Evolutionary conservation across 2,888 invertebrate genomes (phyloP), one percentile per base, ranked within the genome.

Genomic region (Calameuta pallipes): DNA sequence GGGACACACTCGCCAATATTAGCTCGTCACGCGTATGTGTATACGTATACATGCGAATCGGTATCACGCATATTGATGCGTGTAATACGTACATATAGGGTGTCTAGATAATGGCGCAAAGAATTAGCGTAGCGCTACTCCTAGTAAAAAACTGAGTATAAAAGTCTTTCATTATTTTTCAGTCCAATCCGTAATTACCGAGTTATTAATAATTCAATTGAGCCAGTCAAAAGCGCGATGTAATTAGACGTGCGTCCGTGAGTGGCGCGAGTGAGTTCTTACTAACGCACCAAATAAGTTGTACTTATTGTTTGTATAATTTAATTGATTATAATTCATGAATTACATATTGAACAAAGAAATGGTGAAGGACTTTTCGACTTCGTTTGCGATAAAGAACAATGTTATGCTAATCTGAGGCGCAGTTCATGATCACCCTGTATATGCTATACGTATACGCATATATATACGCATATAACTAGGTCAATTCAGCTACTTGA

Each of bases 401-500:
- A 56, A 56, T 56, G 23, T 23, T 41, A 56, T 56, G 56, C 23
- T 56, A 56, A 56, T 56, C 56, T 15, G 23, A 56, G 6, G 56
- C 56, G 56, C 23, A 56, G 9, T 56, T 56, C 23, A 23, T 6
- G 56, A 15, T 23, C 56, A 56, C 56, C 56, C 23, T 56, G 23
- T 56, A 56, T 56, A 56, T 23, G 56, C 23, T 56, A 56, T 56
- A 41, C 15, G 23, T 23, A 79, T 79, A 79, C 80, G 80, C 78
- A 82, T 76, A 75, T 79, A 79, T 76, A 68, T 77, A 82, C 79
- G 80, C 79, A 80, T 68, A 78, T 80, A 80, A 80, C 81, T 82
- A 85, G 80, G 79, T 84, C 80, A 78, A 81, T 75, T 80, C 80
- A 83, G 83, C 84, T 83, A 83, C 79, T 84, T 82, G 81, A 84